A percentile compares a stretch with the other conserved stretches of the same genome.
These are phyloP conservation scores for Danaus chrysippus DNA, from an alignment of 2,888 invertebrate genomes.

Conservation along the genomic window DNA sequence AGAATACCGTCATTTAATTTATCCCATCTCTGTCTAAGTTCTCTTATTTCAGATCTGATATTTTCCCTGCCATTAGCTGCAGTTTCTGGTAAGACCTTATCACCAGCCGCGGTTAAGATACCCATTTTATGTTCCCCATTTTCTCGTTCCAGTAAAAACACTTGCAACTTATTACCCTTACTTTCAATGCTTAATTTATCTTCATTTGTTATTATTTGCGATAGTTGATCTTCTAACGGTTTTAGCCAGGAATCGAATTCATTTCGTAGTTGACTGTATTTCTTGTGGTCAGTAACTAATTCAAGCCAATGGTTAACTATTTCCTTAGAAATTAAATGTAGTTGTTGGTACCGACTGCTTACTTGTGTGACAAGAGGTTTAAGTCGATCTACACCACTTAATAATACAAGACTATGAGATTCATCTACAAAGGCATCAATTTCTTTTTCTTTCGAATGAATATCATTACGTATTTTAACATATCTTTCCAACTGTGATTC, in stretches of 20 bases:
- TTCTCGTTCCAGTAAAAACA: conserved; percentile 88
- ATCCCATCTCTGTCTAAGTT: conserved; percentile 92
- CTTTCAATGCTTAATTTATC: conserved; percentile 83
- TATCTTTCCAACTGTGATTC: conserved; percentile 85
- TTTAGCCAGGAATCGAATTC: conserved; percentile 88
- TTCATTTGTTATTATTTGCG: conserved; percentile 82
- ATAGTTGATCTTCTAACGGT: conserved; percentile 83
- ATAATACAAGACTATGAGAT: conserved; percentile 90
- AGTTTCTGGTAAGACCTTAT: conserved; percentile 94
- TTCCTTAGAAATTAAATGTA: conserved; percentile 90
- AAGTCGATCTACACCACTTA: conserved; percentile 90
- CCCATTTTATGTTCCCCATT: conserved; percentile 89
- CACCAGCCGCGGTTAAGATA: conserved; percentile 87
- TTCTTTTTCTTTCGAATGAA: conserved; percentile 89
- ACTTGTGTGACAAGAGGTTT: conserved; percentile 93
- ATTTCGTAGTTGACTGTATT: conserved; percentile 85
- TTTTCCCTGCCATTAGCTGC: conserved; percentile 94
- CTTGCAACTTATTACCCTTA: conserved; percentile 83
- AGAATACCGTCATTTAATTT: conserved; percentile 89
- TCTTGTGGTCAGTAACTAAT: conserved; percentile 89
- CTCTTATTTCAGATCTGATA: conserved; percentile 90
- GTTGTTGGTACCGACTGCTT: conserved; percentile 90
- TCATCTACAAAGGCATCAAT: conserved; percentile 93
- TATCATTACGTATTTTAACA: conserved; percentile 85
- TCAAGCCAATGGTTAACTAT: conserved; percentile 91